Evolutionary conservation across 2,797 vertebrate species (phyloP).

Genomic region (Poeciliopsis infans): DNA sequence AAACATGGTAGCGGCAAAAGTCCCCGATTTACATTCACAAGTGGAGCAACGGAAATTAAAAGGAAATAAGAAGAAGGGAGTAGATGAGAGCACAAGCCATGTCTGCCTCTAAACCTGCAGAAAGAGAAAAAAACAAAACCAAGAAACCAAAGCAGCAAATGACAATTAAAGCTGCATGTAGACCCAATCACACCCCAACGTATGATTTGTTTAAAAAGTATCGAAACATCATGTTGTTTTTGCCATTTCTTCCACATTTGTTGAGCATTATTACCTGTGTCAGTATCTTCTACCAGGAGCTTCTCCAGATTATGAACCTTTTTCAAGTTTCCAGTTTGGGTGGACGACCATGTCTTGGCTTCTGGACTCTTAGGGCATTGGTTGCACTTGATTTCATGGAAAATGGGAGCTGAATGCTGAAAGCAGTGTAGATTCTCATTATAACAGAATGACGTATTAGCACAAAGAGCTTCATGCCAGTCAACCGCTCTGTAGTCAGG

Average conservation of each 20-base stretch:
- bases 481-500: slow-evolving; percentile 36
- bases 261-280: background rate
- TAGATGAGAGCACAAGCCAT: too few relatives aligned
- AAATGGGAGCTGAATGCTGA: background rate
- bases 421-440: background rate
- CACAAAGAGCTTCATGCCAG: slow-evolving; percentile 35
- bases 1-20: background rate
- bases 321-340: background rate
- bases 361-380: background rate
- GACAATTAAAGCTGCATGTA: too few relatives aligned
- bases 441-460: slow-evolving; percentile 35
- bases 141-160: too few relatives aligned
- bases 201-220: too few relatives aligned
- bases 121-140: too few relatives aligned
- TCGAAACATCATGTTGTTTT: background rate
- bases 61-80: too few relatives aligned
- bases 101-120: too few relatives aligned
- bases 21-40: too few relatives aligned
- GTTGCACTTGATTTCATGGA: background rate
- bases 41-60: too few relatives aligned
- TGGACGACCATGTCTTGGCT: too few relatives aligned
- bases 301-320: background rate
- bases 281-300: background rate
- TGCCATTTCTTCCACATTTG: background rate
- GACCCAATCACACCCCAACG: too few relatives aligned